A percentile compares a stretch with the other conserved stretches of the same genome.
These are phyloP conservation scores for Odontamblyopus lacepedii DNA, from an alignment of 2,797 vertebrate species.

Conservation along the genomic window DNA sequence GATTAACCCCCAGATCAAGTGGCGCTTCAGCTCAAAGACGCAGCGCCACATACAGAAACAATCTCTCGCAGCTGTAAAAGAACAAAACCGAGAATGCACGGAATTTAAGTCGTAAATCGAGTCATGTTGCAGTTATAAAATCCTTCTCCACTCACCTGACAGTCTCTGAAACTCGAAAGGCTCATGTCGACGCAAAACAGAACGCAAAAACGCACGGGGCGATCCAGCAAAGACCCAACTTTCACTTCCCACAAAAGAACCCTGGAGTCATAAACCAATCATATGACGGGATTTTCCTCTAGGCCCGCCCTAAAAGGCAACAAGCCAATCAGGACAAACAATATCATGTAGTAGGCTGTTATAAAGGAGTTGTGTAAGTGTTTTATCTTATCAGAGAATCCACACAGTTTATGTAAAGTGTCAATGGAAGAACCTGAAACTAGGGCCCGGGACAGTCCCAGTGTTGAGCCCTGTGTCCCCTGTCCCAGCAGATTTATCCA, in stretches of 20 bases:
- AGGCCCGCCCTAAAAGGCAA: background rate
- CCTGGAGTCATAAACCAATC: background rate
- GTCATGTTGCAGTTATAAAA: background rate
- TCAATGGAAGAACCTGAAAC: no score
- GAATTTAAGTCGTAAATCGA: background rate
- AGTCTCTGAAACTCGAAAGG: slow-evolving; percentile 63
- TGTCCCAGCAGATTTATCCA: no score
- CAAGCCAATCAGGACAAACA: background rate
- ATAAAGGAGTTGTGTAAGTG: no score
- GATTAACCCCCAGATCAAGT: background rate
- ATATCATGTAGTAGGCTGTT: no score
- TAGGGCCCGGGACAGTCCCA: no score
- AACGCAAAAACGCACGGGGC: background rate
- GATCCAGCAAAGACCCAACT: background rate
- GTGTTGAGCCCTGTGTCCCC: no score
- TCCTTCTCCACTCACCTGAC: slow-evolving; percentile 54
- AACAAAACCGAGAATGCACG: background rate
- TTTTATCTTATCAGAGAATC: background rate
- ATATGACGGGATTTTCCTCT: background rate
- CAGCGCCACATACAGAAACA: background rate
- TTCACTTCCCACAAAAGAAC: background rate
- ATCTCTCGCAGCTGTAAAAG: background rate
- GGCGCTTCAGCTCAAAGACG: no score
- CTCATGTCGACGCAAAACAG: slow-evolving; percentile 16
- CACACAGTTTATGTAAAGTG: no score